A percentile compares a stretch with the other conserved stretches of the same genome.
Conservation (phyloP, 2,797 vertebrate species). For the Macropodus opercularis region DNA sequence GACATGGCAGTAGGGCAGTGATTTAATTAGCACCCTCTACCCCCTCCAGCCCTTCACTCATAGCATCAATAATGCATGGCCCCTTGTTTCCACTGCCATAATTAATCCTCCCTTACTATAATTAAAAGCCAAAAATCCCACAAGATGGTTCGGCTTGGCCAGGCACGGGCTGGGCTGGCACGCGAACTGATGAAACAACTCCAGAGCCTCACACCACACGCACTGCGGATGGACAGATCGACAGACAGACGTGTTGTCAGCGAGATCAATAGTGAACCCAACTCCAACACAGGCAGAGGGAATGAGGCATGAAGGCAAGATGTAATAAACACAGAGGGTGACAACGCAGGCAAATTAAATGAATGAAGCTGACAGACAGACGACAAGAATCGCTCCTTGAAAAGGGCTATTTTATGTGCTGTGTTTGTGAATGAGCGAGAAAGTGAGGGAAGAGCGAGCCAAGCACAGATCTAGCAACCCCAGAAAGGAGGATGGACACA, state of each 20-base stretch:
- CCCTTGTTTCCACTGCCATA: constrained; percentile 90
- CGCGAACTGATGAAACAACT: constrained; percentile 76
- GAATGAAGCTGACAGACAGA: constrained; percentile 43
- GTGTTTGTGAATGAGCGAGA: constrained; percentile 56
- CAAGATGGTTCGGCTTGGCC: constrained; percentile 84
- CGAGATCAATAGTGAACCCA: constrained; percentile 53
- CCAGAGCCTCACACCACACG: constrained; percentile 53
- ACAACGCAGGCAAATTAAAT: constrained; percentile 30
- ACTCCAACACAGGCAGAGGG: constrained; percentile 28
- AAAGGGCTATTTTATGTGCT: constrained; percentile 13
- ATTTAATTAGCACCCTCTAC: constrained; percentile 89
- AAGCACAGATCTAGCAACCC: constrained; percentile 36
- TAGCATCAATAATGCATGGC: constrained; percentile 92
- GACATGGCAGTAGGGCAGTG: constrained; percentile 86
- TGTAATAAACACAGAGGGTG: constrained; percentile 17
- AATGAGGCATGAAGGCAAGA: constrained; percentile 29
- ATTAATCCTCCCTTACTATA: constrained; percentile 93
- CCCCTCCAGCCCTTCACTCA: constrained; percentile 87
- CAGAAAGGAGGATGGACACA: constrained; percentile 35
- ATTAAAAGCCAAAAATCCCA: constrained; percentile 93
- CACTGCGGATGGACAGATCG: constrained; percentile 54
- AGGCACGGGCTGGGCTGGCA: constrained; percentile 74
- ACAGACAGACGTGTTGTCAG: constrained; percentile 48
- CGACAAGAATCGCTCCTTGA: constrained; percentile 16
- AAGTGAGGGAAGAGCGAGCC: constrained; percentile 34